Conservation (phyloP, 2,888 invertebrate genomes). For the Taenaris catops region DNA sequence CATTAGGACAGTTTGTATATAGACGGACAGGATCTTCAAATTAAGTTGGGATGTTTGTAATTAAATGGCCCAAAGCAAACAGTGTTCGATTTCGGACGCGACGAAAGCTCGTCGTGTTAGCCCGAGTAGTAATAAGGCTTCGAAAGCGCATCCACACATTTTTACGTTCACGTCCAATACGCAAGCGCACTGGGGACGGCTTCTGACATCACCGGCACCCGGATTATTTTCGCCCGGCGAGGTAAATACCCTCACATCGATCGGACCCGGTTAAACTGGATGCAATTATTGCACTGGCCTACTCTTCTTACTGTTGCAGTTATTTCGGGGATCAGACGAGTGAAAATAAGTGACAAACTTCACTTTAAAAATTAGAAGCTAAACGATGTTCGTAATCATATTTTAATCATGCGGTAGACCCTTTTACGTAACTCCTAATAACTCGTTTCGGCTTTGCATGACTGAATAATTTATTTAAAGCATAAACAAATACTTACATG, state of each 20-base stretch:
- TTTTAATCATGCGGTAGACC: too few relatives aligned
- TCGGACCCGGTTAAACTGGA: constrained; percentile 74
- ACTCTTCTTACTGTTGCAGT: constrained; percentile 55
- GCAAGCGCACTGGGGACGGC: constrained; percentile 34
- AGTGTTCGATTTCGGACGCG: constrained; percentile 23
- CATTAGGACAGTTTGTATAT: too few relatives aligned
- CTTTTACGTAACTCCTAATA: too few relatives aligned
- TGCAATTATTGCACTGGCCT: constrained; percentile 78
- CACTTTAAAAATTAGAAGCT: too few relatives aligned
- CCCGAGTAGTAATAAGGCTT: constrained; percentile 34
- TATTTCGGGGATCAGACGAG: constrained; percentile 28
- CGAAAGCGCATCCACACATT: constrained; percentile 38
- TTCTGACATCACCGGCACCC: constrained; percentile 75
- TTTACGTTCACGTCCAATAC: constrained; percentile 33
- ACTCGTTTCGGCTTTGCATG: too few relatives aligned
- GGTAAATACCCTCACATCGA: constrained; percentile 80
- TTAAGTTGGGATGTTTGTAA: too few relatives aligned
- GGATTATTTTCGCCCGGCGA: constrained; percentile 78
- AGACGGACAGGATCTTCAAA: too few relatives aligned
- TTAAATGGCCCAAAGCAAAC: too few relatives aligned
- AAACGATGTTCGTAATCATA: too few relatives aligned
- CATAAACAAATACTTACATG: too few relatives aligned
- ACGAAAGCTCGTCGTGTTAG: constrained; percentile 33
- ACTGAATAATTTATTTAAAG: too few relatives aligned
- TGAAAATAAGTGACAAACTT: constrained; percentile 5